phyloP scores from a whole-genome alignment of 1,140 invertebrate genomes.

The Lucilia cuprina region DNA sequence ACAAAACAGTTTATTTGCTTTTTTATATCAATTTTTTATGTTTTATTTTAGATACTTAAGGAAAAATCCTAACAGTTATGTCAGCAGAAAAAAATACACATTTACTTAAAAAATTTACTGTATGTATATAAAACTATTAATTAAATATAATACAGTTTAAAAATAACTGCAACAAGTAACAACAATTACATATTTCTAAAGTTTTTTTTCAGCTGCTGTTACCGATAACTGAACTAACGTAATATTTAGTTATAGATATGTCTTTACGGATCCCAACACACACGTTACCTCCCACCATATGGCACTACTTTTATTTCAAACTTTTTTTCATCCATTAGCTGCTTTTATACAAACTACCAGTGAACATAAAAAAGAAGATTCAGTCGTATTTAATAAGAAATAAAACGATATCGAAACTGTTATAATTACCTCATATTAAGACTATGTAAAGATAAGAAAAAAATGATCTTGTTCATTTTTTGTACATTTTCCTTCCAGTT shows the following conservation, averaged over 20 bases:
- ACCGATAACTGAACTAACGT: background rate
- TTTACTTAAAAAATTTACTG: background rate
- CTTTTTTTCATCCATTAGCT: background rate
- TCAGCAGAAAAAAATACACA: background rate
- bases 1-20: background rate
- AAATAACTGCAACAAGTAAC: background rate
- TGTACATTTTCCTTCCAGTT: background rate
- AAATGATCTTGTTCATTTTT: background rate
- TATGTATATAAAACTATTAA: background rate
- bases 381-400: background rate
- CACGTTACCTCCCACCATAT: slow-evolving; percentile 27
- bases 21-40: background rate
- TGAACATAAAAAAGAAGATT: background rate
- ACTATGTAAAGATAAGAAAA: background rate
- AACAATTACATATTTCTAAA: background rate
- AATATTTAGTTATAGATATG: background rate
- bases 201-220: background rate
- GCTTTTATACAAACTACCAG: background rate
- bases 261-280: background rate
- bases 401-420: slow-evolving; percentile 14
- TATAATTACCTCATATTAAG: slow-evolving; percentile 32
- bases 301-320: slow-evolving; percentile 16
- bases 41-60: background rate
- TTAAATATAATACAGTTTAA: background rate
- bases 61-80: slow-evolving; percentile 14